These are phyloP conservation scores for Actinia tenebrosa DNA, from an alignment of 64 coral and sea anemone species.

Conservation along the genomic window DNA sequence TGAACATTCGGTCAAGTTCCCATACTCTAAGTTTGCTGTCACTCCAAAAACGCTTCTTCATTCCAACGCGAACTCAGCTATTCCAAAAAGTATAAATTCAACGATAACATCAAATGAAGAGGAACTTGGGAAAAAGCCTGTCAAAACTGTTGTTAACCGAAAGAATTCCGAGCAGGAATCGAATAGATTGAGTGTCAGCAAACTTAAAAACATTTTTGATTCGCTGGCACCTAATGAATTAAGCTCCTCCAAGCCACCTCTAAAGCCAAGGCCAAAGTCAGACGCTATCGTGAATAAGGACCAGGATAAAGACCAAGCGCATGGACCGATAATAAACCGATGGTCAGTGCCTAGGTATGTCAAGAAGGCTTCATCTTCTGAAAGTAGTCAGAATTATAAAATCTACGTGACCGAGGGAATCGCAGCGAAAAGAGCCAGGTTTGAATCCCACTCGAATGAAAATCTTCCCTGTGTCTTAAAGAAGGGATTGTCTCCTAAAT, in stretches of 20 bases:
- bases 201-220: constrained; percentile 91
- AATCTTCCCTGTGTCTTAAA: constrained; percentile 10
- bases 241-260: constrained; percentile 1
- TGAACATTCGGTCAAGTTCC: neutral
- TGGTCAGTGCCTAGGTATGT: constrained; percentile 91
- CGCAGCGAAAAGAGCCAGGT: constrained; percentile 74
- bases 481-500: constrained; percentile 65
- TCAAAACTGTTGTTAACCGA: constrained; percentile 33
- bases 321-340: constrained; percentile 17
- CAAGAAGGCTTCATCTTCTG: constrained; percentile 54
- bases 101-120: constrained; percentile 7
- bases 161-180: constrained; percentile 4
- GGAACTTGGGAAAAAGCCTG: neutral
- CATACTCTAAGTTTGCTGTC: constrained; percentile 49
- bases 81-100: neutral
- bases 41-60: constrained; percentile 48
- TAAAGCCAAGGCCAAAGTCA: constrained; percentile 43
- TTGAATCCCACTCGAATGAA: constrained; percentile 63
- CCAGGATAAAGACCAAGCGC: constrained; percentile 12
- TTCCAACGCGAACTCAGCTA: neutral
- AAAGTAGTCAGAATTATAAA: constrained; percentile 43
- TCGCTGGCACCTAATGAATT: constrained; percentile 59
- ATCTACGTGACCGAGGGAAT: constrained; percentile 77
- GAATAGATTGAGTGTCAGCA: constrained; percentile 69
- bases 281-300: constrained; percentile 27